These are phyloP conservation scores for Rhynchonycteris naso DNA, from an alignment of 2,797 vertebrate genomes.

Conservation along the genomic window DNA sequence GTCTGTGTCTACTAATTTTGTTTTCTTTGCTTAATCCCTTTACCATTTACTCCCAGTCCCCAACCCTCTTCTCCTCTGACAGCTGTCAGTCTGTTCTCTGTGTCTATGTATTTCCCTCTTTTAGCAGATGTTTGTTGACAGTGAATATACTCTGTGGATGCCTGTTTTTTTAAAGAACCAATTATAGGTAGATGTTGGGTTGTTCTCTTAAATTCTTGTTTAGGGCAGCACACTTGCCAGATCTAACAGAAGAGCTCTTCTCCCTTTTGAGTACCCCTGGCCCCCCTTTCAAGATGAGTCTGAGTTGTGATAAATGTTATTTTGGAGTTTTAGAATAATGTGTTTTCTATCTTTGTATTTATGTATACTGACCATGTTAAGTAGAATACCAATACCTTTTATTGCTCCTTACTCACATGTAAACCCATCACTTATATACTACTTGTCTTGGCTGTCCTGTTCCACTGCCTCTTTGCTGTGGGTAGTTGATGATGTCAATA, in stretches of 20 bases:
- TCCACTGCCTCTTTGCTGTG: background rate
- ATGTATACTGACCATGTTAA: background rate
- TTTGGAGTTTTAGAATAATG: background rate
- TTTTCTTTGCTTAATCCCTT: too few species aligned
- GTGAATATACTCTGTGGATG: background rate
- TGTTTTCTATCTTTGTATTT: background rate
- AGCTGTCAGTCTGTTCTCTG: too few species aligned
- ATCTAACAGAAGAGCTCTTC: background rate
- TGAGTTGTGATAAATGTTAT: constrained; percentile 36
- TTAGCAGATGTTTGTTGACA: background rate
- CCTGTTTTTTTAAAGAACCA: constrained; percentile 33
- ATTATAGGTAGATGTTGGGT: background rate
- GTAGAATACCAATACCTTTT: background rate
- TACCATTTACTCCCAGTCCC: too few species aligned
- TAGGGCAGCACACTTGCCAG: background rate
- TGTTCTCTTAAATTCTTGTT: background rate
- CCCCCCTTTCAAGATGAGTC: background rate
- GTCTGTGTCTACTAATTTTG: too few species aligned
- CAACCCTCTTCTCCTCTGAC: too few species aligned
- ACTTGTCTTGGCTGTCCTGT: background rate
- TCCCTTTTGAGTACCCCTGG: background rate
- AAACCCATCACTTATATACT: background rate
- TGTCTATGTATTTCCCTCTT: background rate
- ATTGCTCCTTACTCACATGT: background rate
- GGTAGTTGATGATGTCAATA: background rate